phyloP scores from a whole-genome alignment of 2,797 vertebrate species.

The Semotilus atromaculatus region DNA sequence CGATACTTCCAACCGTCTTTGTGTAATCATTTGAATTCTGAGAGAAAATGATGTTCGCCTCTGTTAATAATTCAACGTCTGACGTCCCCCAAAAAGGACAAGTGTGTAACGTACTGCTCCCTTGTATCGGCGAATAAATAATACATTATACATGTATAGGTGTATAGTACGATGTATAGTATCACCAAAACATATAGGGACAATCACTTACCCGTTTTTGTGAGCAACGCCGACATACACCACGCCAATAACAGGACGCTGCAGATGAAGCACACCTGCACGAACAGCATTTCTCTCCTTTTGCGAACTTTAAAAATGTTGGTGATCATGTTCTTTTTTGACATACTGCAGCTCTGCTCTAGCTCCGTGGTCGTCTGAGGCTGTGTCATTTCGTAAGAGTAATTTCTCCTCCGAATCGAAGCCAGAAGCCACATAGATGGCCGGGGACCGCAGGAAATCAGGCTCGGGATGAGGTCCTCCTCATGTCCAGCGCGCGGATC shows the following conservation, averaged over 20 bases:
- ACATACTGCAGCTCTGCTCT: slow-evolving; percentile 48
- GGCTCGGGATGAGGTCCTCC: slow-evolving; percentile 48
- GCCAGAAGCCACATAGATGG: slow-evolving; percentile 48
- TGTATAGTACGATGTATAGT: neutral
- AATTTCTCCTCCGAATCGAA: slow-evolving; percentile 24
- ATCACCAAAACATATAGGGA: neutral
- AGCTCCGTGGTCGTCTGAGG: slow-evolving; percentile 52
- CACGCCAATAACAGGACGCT: slow-evolving; percentile 66
- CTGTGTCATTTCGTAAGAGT: neutral
- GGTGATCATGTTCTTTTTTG: slow-evolving; percentile 61
- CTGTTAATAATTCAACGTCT: slow-evolving; percentile 38
- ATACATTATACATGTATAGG: neutral
- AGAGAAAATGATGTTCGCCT: neutral
- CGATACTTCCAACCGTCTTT: neutral
- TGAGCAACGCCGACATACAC: slow-evolving; percentile 66
- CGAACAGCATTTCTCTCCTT: slow-evolving; percentile 68
- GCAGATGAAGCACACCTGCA: slow-evolving; percentile 68
- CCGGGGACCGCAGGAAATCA: slow-evolving; percentile 46
- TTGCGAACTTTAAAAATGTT: slow-evolving; percentile 69
- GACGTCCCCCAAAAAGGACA: slow-evolving; percentile 14
- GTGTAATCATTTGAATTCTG: slow-evolving; percentile 4
- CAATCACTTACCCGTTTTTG: slow-evolving; percentile 59
- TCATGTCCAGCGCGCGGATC: slow-evolving; percentile 52
- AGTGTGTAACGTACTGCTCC: neutral
- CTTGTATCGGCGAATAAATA: neutral